phyloP scores from a whole-genome alignment of 2,888 invertebrate genomes.

The Boloria euphrosyne region DNA sequence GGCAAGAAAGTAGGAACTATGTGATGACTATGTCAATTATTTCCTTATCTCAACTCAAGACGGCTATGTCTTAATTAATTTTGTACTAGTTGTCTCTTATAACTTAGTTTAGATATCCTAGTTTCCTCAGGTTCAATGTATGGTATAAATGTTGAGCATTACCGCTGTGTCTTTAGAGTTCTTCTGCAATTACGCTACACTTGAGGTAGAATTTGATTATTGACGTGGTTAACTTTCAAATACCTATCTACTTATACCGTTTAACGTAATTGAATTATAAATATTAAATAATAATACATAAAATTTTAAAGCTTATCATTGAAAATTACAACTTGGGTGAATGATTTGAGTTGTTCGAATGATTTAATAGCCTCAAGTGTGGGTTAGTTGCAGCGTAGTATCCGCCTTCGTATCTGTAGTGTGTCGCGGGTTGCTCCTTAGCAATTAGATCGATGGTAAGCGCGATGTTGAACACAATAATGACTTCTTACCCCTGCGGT shows the following conservation, averaged over 20 bases:
- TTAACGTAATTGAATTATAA: too few relatives aligned
- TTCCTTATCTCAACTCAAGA: conserved; percentile 70
- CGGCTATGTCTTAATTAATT: conserved; percentile 53
- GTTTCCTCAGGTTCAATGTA: conserved; percentile 71
- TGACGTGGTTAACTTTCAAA: too few relatives aligned
- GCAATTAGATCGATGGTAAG: conserved; percentile 69
- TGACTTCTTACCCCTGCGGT: conserved; percentile 1
- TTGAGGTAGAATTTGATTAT: conserved; percentile 44
- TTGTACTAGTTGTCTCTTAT: conserved; percentile 51
- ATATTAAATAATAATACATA: too few relatives aligned
- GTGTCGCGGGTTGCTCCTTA: conserved; percentile 73
- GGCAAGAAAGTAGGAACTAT: conserved; percentile 76
- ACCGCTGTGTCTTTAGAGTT: conserved; percentile 73
- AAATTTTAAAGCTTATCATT: too few relatives aligned
- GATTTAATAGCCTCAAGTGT: conserved; percentile 50
- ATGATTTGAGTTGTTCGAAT: not conserved
- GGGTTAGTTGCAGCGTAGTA: conserved; percentile 65
- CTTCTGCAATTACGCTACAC: conserved; percentile 63
- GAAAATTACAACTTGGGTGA: not conserved
- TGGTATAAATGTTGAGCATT: conserved; percentile 77
- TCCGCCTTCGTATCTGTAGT: conserved; percentile 75
- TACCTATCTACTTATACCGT: too few relatives aligned
- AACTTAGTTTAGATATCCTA: conserved; percentile 66
- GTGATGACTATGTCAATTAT: conserved; percentile 83
- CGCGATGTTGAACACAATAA: conserved; percentile 64